Evolutionary conservation across 2,113 vertebrate genomes (phyloP).

Genomic region (Calypte anna): DNA sequence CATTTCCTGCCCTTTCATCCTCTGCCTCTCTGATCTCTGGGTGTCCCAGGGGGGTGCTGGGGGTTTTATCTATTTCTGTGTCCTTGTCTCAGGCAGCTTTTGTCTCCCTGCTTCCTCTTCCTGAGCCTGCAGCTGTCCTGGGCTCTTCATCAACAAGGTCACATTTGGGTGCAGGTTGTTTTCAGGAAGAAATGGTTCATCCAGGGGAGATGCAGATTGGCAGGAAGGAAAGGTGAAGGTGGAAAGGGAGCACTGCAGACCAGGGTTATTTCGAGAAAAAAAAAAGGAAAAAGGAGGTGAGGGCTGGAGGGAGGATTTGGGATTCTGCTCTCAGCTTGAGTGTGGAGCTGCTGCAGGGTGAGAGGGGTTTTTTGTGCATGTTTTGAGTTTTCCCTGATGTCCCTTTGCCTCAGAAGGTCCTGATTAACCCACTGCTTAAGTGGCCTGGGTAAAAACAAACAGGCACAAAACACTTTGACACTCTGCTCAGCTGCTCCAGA

Average conservation of each 20-base stretch:
- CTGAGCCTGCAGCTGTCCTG: slow-evolving; percentile 37
- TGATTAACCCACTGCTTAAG: neutral
- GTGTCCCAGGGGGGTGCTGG: neutral
- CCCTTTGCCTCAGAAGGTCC: neutral
- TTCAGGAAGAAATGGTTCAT: neutral
- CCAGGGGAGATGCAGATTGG: neutral
- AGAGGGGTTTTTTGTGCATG: neutral
- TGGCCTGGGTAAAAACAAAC: too few species aligned
- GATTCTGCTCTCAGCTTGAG: neutral
- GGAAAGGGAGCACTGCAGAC: neutral
- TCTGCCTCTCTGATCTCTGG: slow-evolving; percentile 18
- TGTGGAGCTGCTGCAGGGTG: fast-evolving
- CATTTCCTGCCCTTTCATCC: slow-evolving; percentile 61
- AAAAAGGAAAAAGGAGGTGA: neutral
- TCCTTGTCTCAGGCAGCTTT: slow-evolving; percentile 30
- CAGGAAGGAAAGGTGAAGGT: slow-evolving; percentile 18
- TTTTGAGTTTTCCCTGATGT: neutral
- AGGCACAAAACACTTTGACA: fast-evolving
- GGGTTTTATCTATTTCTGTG: slow-evolving; percentile 59
- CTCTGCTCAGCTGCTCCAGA: neutral
- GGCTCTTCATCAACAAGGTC: neutral
- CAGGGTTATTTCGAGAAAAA: neutral
- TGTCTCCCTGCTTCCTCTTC: slow-evolving; percentile 48
- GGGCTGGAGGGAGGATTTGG: neutral
- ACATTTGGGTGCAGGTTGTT: neutral